phyloP scores from a whole-genome alignment of 1,140 invertebrate species.

The Nilaparvata lugens region DNA sequence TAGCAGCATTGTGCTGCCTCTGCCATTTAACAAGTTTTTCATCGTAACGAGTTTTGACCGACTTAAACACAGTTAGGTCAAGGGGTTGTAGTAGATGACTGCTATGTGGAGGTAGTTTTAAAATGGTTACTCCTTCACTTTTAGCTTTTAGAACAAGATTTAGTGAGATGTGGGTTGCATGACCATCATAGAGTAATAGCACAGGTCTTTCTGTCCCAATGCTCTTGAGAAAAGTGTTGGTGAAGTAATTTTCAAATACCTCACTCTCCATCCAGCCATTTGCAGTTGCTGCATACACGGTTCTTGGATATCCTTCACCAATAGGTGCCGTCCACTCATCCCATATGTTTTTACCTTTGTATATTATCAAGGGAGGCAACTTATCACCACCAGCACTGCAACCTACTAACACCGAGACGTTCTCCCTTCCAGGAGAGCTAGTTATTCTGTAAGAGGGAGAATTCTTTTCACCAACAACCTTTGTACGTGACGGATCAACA shows the following conservation, averaged over 20 bases:
- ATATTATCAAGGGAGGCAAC: constrained; percentile 26
- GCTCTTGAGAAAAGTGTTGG: constrained; percentile 23
- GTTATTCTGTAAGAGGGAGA: constrained; percentile 28
- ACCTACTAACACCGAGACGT: constrained; percentile 32
- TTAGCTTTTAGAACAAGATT: constrained; percentile 25
- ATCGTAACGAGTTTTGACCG: no score
- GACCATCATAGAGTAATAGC: constrained; percentile 33
- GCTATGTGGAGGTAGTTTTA: constrained; percentile 28
- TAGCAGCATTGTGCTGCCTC: constrained; percentile 22
- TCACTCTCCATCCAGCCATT: constrained; percentile 16
- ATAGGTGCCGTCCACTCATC: constrained; percentile 22
- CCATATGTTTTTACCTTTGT: constrained; percentile 27
- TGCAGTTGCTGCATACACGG: constrained; percentile 1
- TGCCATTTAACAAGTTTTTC: no score
- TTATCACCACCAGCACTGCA: constrained; percentile 30
- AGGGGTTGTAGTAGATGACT: constrained; percentile 29
- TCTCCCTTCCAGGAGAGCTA: constrained; percentile 29
- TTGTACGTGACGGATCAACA: constrained; percentile 11
- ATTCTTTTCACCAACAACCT: constrained; percentile 24
- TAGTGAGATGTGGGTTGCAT: constrained; percentile 29
- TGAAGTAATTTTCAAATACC: constrained; percentile 29
- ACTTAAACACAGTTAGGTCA: constrained; percentile 25
- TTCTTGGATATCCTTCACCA: constrained; percentile 15
- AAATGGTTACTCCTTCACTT: constrained; percentile 23
- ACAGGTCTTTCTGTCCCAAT: constrained; percentile 25